Conservation (phyloP, 2,797 vertebrate genomes). For the Amblyraja radiata region DNA sequence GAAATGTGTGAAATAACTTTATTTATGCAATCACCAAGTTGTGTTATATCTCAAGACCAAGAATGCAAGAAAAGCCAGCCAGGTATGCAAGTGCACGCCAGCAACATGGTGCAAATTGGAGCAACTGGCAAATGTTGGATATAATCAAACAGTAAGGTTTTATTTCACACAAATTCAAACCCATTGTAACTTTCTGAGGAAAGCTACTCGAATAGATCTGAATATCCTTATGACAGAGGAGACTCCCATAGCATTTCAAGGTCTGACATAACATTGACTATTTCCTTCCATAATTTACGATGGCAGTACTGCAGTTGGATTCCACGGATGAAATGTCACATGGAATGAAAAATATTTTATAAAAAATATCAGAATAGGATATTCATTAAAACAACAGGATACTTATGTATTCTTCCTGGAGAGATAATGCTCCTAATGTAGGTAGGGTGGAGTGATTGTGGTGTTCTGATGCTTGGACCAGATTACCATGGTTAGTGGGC, state of each 20-base stretch:
- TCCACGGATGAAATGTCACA: not conserved
- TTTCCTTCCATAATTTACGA: not conserved
- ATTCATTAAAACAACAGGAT: conserved; percentile 25
- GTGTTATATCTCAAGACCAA: conserved; percentile 5
- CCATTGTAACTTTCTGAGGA: not conserved
- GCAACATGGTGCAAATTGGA: conserved; percentile 28
- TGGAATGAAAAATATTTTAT: not conserved
- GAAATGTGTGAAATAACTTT: conserved; percentile 21
- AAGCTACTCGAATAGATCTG: not conserved
- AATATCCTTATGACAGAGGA: not conserved
- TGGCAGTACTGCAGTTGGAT: not conserved
- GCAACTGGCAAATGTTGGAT: conserved; percentile 19
- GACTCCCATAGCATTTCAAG: not conserved
- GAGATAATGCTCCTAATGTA: conserved; percentile 2
- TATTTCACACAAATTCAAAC: conserved; percentile 10
- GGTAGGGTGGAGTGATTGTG: not conserved
- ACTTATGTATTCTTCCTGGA: not conserved
- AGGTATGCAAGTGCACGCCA: conserved; percentile 12
- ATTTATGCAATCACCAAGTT: conserved; percentile 24
- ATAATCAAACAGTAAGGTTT: not conserved
- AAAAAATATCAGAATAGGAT: conserved; percentile 16
- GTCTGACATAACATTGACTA: not conserved
- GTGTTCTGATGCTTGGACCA: not conserved
- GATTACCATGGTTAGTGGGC: conserved; percentile 12
- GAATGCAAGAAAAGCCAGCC: conserved; percentile 26